Evolutionary conservation across 2,113 vertebrate species (phyloP).

Genomic region (Zootoca vivipara): DNA sequence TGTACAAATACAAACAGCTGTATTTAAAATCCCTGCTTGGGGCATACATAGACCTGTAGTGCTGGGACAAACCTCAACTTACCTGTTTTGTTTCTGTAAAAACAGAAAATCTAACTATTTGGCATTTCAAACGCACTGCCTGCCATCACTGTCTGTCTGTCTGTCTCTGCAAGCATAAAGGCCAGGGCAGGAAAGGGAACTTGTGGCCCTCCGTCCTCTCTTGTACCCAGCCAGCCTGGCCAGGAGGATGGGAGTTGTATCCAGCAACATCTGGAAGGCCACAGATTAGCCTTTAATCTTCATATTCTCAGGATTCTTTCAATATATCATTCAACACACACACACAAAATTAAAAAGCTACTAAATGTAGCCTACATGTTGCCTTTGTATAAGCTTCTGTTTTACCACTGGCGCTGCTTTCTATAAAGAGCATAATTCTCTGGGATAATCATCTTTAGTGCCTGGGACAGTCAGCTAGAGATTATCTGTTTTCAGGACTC

Average conservation of each 20-base stretch:
- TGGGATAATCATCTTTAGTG: not conserved
- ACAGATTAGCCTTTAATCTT: no score
- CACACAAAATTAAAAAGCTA: not conserved
- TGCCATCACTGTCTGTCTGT: not conserved
- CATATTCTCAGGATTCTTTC: not conserved
- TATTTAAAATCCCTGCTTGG: constrained; percentile 17
- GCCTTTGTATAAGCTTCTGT: not conserved
- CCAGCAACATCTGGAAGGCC: no score
- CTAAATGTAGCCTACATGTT: not conserved
- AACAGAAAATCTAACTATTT: not conserved
- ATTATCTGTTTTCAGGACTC: not conserved
- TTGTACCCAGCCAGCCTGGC: no score
- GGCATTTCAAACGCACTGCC: not conserved
- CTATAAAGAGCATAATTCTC: not conserved
- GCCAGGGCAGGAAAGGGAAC: not conserved
- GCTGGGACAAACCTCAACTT: not conserved
- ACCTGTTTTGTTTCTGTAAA: not conserved
- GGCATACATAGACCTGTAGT: constrained; percentile 8
- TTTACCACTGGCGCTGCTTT: not conserved
- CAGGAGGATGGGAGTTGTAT: no score
- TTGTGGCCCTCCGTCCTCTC: no score
- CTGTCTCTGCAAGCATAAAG: not conserved
- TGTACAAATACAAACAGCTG: not conserved
- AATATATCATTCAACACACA: not conserved
- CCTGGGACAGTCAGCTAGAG: not conserved